Evolutionary conservation across 2,888 invertebrate genomes (phyloP), one percentile per base, ranked within the genome.

Genomic region (Hypsopygia costalis): DNA sequence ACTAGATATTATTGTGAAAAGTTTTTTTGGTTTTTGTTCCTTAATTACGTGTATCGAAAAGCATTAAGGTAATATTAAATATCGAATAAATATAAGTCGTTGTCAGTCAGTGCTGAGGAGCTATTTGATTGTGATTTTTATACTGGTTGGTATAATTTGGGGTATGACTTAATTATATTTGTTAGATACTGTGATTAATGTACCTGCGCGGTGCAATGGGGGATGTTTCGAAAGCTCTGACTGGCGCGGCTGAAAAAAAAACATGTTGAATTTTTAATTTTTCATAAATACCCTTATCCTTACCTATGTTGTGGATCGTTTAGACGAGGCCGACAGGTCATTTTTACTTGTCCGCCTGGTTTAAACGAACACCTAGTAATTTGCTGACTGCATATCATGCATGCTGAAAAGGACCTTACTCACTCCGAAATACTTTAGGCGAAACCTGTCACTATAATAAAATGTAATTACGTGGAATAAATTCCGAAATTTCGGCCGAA

Each of bases 11-110:
- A 78, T 66, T 74, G 76, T 73, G 77, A 75, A 68, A 73, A 67
- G 68, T 75, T 71, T 71, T 80, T 78, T 87, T 82, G 87, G 81
- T 88, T 86, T 82, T 89, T 89, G 89, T 89, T 89, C 89, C 89
- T 89, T 83, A 81, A 81, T 78, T 88, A 87, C 80, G 73, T 89
- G 80, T 88, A 85, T 80, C 72, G 69, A 79, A 16, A 72, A 76
- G 71, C 61, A 59, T 74, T 81, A 81, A 80, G 81, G 74, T 83
- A 81, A 81, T 81, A 81, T 78, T 81, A 82, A 81, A 81, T 80
- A 81, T 83, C 76, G 60, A 81, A 79, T 86, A 87, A 25, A 25
- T 68, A 72, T 67, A 64, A 51, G 77, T 74, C 69, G 71, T 62
- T 55, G 52, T 55, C 54, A 60, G 67, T 63, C 61, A 69, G 81